Evolutionary conservation across 2,113 vertebrate genomes (phyloP), one percentile per base, ranked within the genome.

Genomic region (Bubalus kerabau): DNA sequence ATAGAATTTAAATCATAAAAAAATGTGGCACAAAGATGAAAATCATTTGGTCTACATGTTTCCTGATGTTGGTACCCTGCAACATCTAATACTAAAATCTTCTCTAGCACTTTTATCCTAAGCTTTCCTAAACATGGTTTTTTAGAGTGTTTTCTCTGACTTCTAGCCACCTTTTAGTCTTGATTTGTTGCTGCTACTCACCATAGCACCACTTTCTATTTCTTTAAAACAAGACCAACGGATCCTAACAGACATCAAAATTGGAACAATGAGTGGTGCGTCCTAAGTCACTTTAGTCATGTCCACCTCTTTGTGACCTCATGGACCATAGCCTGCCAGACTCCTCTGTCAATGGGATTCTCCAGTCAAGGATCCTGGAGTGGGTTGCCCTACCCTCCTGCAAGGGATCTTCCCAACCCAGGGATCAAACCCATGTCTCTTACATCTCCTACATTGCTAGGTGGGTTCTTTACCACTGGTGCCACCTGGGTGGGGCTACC

Each of bases 391-490:
- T 36, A 23, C n/a, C 19, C 67, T 71, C 10, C n/a, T 71, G 19
- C 10, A 23, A 23, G n/a, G 19, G 67, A 23, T 71, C 67, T 71
- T 71, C 67, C n/a, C 67, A 71, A 71, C 10, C 67, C n/a, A 71
- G 19, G 67, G n/a, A 71, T 40, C n/a, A 23, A 71, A 71, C 67
- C n/a, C n/a, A 23, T 12, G n/a, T 71, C 67, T 71, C 67, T 71
- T 40, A 71, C 19, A 71, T 36, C 5, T 40, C 67, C 67, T 71
- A 71, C 19, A 12, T 6, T 71, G 67, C n/a, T n/a, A 71, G 19
- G 9, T 1, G 0, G n/a, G n/a, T 40, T 36, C 19, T 71, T 71
- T 23, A 40, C n/a, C 19, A 23, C n/a, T 11, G 17, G n/a, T 6
- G n/a, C 67, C n/a, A 71, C 67, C 67, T 12, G 67, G 5, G 10